phyloP scores from a whole-genome alignment of 2,113 vertebrate species.

The Nymphicus hollandicus region DNA sequence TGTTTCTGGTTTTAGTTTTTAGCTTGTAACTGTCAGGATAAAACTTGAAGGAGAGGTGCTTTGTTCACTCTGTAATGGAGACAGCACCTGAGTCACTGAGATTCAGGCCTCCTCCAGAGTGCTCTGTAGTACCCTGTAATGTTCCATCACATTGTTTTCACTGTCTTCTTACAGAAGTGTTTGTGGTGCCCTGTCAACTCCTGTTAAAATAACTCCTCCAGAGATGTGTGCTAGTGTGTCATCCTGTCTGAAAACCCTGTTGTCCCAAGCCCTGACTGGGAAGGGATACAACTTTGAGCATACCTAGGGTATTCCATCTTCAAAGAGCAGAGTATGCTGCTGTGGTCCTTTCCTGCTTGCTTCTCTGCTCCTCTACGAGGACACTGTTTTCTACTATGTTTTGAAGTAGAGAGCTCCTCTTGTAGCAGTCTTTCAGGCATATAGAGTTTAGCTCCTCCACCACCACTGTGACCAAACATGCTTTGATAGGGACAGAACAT shows the following conservation, averaged over 20 bases:
- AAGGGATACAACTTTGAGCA: background rate
- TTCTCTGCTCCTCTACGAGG: background rate
- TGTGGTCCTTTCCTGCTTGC: background rate
- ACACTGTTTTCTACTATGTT: fast-evolving
- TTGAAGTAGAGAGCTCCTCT: background rate
- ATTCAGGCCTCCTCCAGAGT: background rate
- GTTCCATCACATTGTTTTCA: background rate
- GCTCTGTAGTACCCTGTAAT: background rate
- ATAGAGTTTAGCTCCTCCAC: background rate
- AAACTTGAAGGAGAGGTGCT: background rate
- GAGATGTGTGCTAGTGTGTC: conserved; percentile 37
- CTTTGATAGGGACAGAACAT: background rate
- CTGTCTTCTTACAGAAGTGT: background rate
- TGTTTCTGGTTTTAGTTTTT: background rate
- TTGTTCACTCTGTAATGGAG: background rate
- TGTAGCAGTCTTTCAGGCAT: background rate
- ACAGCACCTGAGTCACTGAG: background rate
- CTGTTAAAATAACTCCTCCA: background rate
- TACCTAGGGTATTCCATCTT: background rate
- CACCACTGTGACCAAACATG: background rate
- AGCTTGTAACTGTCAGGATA: background rate
- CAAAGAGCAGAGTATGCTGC: background rate
- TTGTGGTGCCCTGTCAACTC: background rate
- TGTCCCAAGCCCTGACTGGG: background rate
- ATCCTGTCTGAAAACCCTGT: conserved; percentile 4